Percentiles rank a stretch among this genome's conserved stretches.
Evolutionary conservation across 2,797 vertebrate genomes (phyloP).

Genomic region (Mus caroli): DNA sequence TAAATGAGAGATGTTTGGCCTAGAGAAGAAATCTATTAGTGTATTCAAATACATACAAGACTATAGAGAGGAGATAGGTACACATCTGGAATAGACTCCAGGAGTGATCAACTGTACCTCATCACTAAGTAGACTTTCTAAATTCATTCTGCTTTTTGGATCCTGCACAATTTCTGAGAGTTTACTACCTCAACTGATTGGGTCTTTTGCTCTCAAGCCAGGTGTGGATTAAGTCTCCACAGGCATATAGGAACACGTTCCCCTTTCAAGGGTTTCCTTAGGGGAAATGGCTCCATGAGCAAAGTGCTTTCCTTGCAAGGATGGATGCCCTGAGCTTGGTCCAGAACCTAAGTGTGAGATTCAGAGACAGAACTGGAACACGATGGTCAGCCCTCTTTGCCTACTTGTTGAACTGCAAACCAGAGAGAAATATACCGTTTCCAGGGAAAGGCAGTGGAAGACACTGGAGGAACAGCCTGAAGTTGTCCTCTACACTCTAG

Average conservation of each 20-base stretch:
- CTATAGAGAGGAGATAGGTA: not conserved
- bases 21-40: not conserved
- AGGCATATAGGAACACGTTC: constrained; percentile 1
- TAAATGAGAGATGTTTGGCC: not conserved
- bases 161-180: not conserved
- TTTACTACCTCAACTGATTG: not conserved
- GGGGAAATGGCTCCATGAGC: not conserved
- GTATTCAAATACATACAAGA: not conserved
- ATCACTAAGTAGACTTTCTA: not conserved
- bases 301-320: not conserved
- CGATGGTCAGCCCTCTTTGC: not conserved
- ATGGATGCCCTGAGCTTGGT: not conserved
- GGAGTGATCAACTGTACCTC: not conserved
- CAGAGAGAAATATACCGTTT: not conserved
- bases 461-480: not conserved
- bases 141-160: not conserved
- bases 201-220: constrained; percentile 30
- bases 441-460: not conserved
- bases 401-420: not conserved
- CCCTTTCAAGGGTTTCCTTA: not conserved
- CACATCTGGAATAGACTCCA: not conserved
- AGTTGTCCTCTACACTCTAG: not conserved
- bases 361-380: not conserved
- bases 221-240: constrained; percentile 22
- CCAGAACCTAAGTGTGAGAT: not conserved